These are phyloP conservation scores for Montipora cactus DNA, from an alignment of 64 coral and sea anemone species.

Conservation along the genomic window DNA sequence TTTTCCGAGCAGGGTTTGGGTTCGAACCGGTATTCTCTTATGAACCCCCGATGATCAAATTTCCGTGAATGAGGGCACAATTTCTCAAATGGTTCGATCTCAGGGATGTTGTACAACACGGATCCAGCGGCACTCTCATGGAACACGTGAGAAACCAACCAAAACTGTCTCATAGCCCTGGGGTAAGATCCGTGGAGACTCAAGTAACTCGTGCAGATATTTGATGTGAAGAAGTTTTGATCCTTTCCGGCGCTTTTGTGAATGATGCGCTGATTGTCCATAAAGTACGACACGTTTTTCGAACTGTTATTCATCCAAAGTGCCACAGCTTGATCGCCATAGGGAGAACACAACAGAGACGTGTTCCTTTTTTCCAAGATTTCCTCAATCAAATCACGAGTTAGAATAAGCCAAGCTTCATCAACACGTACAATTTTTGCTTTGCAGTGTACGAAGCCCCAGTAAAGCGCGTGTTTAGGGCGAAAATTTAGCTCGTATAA, in stretches of 20 bases:
- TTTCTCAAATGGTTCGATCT: conserved; percentile 74
- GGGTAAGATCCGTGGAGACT: conserved; percentile 93
- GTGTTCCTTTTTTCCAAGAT: conserved; percentile 80
- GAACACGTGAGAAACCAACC: conserved; percentile 72
- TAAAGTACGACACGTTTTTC: conserved; percentile 94
- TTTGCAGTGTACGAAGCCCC: conserved; percentile 95
- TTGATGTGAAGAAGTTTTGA: conserved; percentile 46
- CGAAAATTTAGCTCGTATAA: conserved; percentile 76
- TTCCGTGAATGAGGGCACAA: conserved; percentile 69
- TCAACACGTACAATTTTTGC: conserved; percentile 89
- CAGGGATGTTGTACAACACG: conserved; percentile 53
- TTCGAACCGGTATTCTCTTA: conserved; percentile 81
- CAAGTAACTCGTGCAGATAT: conserved; percentile 77
- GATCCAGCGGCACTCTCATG: background rate
- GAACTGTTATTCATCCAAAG: conserved; percentile 85
- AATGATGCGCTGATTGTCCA: conserved; percentile 92
- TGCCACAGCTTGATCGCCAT: conserved; percentile 94
- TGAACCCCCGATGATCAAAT: conserved; percentile 81
- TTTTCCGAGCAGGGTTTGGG: conserved; percentile 83
- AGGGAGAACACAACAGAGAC: conserved; percentile 80
- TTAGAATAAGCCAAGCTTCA: conserved; percentile 92
- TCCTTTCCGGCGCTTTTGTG: conserved; percentile 96
- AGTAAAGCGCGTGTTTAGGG: conserved; percentile 77
- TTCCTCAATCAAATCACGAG: conserved; percentile 78
- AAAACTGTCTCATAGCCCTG: conserved; percentile 84